phyloP scores from a whole-genome alignment of 2,113 vertebrate genomes.

The Gila orcuttii region DNA sequence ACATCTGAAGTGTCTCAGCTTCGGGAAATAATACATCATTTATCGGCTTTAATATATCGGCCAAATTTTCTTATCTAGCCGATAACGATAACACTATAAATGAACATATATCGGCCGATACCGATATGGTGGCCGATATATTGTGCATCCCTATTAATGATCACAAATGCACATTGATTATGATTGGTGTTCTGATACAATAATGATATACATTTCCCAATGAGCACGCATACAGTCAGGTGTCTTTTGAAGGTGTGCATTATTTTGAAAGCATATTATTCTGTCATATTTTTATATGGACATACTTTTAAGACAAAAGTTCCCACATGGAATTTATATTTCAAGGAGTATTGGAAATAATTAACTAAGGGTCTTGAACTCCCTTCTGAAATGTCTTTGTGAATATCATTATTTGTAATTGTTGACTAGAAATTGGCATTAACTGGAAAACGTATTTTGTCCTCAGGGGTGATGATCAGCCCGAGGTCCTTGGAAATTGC shows the following conservation, averaged over 20 bases:
- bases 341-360: too few species aligned
- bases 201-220: neutral
- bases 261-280: neutral
- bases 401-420: neutral
- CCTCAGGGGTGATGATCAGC: constrained; percentile 86
- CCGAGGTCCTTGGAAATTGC: constrained; percentile 85
- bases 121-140: too few species aligned
- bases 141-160: neutral
- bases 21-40: too few species aligned
- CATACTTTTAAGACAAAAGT: neutral
- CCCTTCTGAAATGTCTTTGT: neutral
- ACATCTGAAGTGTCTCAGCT: too few species aligned
- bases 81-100: too few species aligned
- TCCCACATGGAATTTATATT: neutral
- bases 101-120: too few species aligned
- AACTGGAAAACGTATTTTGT: neutral
- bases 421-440: neutral
- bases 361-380: neutral
- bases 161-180: neutral
- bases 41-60: too few species aligned
- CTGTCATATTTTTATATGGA: too few species aligned
- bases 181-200: neutral
- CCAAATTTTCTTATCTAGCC: too few species aligned
- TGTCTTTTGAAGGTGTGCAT: neutral
- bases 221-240: neutral